A percentile compares a stretch with the other conserved stretches of the same genome.
phyloP scores from a whole-genome alignment of 2,797 vertebrate genomes.

The Diplodus sargus region DNA sequence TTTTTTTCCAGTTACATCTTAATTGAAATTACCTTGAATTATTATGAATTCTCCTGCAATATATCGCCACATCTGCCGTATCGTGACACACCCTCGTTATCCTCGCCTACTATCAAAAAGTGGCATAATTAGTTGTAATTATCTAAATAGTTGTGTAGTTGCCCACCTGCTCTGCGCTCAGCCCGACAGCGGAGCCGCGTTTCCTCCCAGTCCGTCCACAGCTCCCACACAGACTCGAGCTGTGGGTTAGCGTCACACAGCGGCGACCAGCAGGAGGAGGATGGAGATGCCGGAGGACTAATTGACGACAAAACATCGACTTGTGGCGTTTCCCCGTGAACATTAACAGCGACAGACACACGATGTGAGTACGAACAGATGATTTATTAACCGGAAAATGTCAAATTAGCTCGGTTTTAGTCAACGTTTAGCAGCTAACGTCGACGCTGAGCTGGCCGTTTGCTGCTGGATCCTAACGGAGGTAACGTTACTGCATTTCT shows the following conservation, averaged over 20 bases:
- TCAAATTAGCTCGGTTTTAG: background rate
- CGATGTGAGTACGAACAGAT: constrained; percentile 45
- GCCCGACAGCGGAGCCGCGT: background rate
- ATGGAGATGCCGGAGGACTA: constrained; percentile 47
- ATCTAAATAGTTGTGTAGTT: too few relatives aligned
- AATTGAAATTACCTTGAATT: too few relatives aligned
- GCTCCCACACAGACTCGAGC: background rate
- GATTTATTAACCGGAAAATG: fast-evolving
- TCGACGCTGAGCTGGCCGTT: constrained; percentile 32
- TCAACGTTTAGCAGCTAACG: constrained; percentile 2
- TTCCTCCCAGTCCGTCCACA: background rate
- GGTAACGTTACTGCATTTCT: constrained; percentile 2
- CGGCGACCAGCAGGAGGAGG: constrained; percentile 31
- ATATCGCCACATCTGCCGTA: too few relatives aligned
- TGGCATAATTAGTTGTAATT: too few relatives aligned
- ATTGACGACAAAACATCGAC: background rate
- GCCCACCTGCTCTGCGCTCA: too few relatives aligned
- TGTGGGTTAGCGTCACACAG: constrained; percentile 6
- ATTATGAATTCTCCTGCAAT: too few relatives aligned
- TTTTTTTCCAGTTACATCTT: too few relatives aligned
- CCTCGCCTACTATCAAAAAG: too few relatives aligned
- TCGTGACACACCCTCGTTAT: too few relatives aligned
- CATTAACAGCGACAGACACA: background rate
- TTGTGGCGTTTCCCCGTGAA: background rate
- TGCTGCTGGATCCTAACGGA: background rate